phyloP scores from a whole-genome alignment of 2,797 vertebrate genomes.

The Anguilla anguilla region DNA sequence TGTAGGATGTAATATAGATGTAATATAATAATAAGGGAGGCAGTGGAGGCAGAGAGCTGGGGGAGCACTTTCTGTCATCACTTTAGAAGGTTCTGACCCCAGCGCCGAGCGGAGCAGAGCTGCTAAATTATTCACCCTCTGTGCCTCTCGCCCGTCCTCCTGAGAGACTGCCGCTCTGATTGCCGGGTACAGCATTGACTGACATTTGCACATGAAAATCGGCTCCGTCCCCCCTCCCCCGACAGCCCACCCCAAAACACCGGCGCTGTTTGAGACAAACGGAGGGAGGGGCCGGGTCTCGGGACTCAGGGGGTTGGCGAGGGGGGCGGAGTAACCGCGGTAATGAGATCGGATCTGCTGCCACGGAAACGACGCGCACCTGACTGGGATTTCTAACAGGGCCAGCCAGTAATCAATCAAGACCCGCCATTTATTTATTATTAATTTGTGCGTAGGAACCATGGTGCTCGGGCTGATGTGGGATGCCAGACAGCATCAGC shows the following conservation, averaged over 20 bases:
- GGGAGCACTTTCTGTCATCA: constrained; percentile 23
- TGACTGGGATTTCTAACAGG: constrained; percentile 12
- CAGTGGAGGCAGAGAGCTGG: neutral
- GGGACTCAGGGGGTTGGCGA: neutral
- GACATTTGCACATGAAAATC: constrained; percentile 39
- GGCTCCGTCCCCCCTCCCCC: neutral
- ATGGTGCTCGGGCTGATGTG: neutral
- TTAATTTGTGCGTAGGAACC: neutral
- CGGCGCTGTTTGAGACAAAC: constrained; percentile 26
- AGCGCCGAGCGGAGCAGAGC: constrained; percentile 13
- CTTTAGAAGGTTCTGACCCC: constrained; percentile 38
- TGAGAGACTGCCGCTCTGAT: constrained; percentile 22
- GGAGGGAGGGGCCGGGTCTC: neutral
- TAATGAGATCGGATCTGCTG: neutral
- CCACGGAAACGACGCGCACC: neutral
- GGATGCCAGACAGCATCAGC: neutral
- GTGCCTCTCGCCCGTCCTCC: constrained; percentile 8
- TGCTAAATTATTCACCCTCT: constrained; percentile 35
- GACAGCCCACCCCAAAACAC: constrained; percentile 10
- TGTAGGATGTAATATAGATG: constrained; percentile 1
- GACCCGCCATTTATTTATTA: constrained; percentile 6
- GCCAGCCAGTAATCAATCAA: constrained; percentile 8
- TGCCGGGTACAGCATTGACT: constrained; percentile 25
- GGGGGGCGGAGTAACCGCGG: neutral
- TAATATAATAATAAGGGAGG: neutral